Evolutionary conservation across 2,888 invertebrate genomes (phyloP).

Genomic region (Tetragnatha montana): DNA sequence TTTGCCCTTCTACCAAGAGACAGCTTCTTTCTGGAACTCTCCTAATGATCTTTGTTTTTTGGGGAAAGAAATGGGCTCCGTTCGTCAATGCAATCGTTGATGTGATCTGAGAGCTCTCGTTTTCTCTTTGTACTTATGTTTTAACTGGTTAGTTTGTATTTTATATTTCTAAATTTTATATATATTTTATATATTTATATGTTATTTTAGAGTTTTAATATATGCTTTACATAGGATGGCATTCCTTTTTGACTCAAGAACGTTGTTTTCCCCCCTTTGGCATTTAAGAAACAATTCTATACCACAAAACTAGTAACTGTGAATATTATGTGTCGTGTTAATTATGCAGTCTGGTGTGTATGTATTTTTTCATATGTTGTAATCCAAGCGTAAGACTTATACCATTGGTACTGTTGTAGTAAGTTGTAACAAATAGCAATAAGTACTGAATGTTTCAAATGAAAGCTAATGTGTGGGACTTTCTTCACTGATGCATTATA

Average conservation of each 20-base stretch:
- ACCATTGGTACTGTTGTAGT: conserved; percentile 51
- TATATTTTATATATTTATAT: conserved; percentile 59
- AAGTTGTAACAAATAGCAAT: conserved; percentile 65
- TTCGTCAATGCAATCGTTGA: conserved; percentile 42
- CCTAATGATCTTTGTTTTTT: not conserved
- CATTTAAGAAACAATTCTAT: conserved; percentile 46
- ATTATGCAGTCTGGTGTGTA: conserved; percentile 59
- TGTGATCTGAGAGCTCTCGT: conserved; percentile 32
- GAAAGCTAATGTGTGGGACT: conserved; percentile 9
- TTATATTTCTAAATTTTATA: conserved; percentile 59
- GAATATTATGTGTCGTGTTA: conserved; percentile 61
- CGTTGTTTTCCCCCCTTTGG: conserved; percentile 34
- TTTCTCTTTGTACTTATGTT: conserved; percentile 47
- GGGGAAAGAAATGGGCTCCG: conserved; percentile 25
- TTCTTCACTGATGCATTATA: conserved; percentile 15
- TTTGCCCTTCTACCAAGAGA: conserved; percentile 54
- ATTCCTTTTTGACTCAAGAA: conserved; percentile 56
- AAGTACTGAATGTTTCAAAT: conserved; percentile 33
- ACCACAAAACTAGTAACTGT: conserved; percentile 50
- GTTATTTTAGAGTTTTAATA: conserved; percentile 62
- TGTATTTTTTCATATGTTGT: conserved; percentile 63
- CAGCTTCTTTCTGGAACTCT: conserved; percentile 22
- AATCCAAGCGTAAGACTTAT: conserved; percentile 36
- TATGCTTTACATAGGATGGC: conserved; percentile 64
- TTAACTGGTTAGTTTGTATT: conserved; percentile 50